Percentiles rank a stretch among this genome's conserved stretches.
These are phyloP conservation scores for Phaedon cochleariae DNA, from an alignment of 2,888 invertebrate genomes.

Conservation along the genomic window DNA sequence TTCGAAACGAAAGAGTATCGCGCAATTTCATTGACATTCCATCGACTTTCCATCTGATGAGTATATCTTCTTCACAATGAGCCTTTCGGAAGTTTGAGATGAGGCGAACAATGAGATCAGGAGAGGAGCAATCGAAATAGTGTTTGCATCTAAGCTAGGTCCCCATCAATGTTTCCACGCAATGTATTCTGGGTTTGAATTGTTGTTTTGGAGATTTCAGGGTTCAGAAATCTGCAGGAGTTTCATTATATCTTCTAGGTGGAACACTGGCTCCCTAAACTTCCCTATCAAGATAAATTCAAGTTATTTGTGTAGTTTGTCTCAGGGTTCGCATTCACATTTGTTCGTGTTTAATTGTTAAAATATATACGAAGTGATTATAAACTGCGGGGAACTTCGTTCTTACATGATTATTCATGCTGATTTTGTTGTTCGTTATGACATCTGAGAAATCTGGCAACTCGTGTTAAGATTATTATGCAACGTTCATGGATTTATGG, in stretches of 20 bases:
- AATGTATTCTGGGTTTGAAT: slow-evolving; percentile 59
- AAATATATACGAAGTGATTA: slow-evolving; percentile 16
- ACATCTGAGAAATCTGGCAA: too few species aligned
- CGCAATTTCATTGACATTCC: too few species aligned
- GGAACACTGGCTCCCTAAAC: slow-evolving; percentile 54
- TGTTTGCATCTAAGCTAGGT: slow-evolving; percentile 60
- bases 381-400: too few species aligned
- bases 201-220: slow-evolving; percentile 57
- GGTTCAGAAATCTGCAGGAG: slow-evolving; percentile 50
- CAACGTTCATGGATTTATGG: too few species aligned
- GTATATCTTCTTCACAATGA: not conserved
- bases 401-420: too few species aligned
- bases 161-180: slow-evolving; percentile 61
- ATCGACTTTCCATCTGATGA: not conserved
- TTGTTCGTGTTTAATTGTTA: slow-evolving; percentile 40
- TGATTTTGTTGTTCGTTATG: too few species aligned
- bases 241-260: slow-evolving; percentile 57
- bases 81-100: not conserved
- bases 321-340: slow-evolving; percentile 43
- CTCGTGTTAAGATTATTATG: too few species aligned
- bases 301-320: slow-evolving; percentile 51
- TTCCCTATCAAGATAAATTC: slow-evolving; percentile 58
- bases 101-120: slow-evolving; percentile 15
- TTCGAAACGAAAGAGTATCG: too few species aligned
- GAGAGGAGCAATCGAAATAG: slow-evolving; percentile 49